Percentiles rank a stretch among this genome's conserved stretches.
These are phyloP conservation scores for Dendrocopos noguchii DNA, from an alignment of 2,113 vertebrate genomes.

Conservation along the genomic window DNA sequence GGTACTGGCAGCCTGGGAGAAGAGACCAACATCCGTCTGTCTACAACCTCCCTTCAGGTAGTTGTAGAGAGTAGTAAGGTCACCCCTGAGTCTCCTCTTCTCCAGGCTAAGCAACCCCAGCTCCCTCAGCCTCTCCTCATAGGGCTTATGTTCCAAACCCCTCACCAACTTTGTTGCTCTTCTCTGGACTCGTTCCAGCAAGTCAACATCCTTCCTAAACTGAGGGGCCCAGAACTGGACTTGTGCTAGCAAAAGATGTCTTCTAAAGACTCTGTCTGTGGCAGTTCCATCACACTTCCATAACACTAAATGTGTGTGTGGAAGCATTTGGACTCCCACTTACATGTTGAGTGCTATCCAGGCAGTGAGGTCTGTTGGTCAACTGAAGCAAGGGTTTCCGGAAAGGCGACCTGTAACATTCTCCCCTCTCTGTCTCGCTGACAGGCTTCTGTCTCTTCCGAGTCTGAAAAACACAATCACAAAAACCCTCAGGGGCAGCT, in stretches of 20 bases:
- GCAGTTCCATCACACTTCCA: neutral
- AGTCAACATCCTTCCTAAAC: too few relatives aligned
- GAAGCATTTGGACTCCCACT: slow-evolving; percentile 46
- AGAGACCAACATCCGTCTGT: too few relatives aligned
- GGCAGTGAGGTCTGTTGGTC: slow-evolving; percentile 74
- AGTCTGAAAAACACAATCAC: slow-evolving; percentile 70
- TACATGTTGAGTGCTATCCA: slow-evolving; percentile 89
- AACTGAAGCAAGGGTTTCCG: slow-evolving; percentile 86
- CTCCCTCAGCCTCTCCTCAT: too few relatives aligned
- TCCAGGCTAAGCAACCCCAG: too few relatives aligned
- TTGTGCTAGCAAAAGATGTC: neutral
- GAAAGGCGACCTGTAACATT: slow-evolving; percentile 81
- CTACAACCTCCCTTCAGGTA: too few relatives aligned
- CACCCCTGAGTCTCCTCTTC: too few relatives aligned
- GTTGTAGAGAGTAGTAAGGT: too few relatives aligned
- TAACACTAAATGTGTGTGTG: neutral
- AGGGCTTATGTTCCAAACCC: too few relatives aligned
- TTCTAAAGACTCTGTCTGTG: neutral
- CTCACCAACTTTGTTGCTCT: too few relatives aligned
- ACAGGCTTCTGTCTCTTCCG: slow-evolving; percentile 77
- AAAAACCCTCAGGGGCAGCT: neutral
- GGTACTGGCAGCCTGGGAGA: too few relatives aligned
- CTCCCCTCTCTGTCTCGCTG: slow-evolving; percentile 19
- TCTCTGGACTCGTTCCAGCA: too few relatives aligned
- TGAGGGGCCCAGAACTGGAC: too few relatives aligned